Evolutionary conservation across 2,797 vertebrate species (phyloP).

Genomic region (Chiloscyllium punctatum): DNA sequence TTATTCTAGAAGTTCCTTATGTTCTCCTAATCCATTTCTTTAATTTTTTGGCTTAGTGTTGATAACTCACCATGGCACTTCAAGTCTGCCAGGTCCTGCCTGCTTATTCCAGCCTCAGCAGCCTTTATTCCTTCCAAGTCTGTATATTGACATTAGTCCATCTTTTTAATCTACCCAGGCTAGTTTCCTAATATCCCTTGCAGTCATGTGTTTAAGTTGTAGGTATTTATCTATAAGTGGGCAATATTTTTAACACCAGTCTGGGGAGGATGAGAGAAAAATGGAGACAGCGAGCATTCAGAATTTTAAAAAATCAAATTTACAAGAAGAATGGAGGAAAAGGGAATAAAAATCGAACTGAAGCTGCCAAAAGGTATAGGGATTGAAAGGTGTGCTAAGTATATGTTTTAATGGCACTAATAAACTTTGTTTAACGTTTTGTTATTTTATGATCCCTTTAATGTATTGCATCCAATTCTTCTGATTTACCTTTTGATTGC

Average conservation of each 20-base stretch:
- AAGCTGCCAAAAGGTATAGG: neutral
- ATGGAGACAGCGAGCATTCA: neutral
- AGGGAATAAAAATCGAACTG: too few relatives aligned
- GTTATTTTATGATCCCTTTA: neutral
- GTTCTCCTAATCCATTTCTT: neutral
- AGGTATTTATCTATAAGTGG: neutral
- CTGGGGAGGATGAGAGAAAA: neutral
- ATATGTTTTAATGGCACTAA: too few relatives aligned
- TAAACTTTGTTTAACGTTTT: neutral
- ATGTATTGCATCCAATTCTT: neutral
- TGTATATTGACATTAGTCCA: neutral
- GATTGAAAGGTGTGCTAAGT: neutral
- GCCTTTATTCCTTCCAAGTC: neutral
- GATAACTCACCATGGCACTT: neutral
- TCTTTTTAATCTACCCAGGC: neutral
- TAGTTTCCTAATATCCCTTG: neutral
- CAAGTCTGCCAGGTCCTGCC: neutral
- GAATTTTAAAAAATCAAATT: neutral
- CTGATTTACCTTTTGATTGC: neutral
- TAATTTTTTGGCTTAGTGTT: neutral
- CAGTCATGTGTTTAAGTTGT: neutral
- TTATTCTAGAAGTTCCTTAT: neutral
- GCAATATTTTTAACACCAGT: neutral
- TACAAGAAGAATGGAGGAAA: neutral
- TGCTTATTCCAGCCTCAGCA: neutral